These are phyloP conservation scores for Nesoenas mayeri DNA, from an alignment of 2,113 vertebrate species.

Conservation along the genomic window DNA sequence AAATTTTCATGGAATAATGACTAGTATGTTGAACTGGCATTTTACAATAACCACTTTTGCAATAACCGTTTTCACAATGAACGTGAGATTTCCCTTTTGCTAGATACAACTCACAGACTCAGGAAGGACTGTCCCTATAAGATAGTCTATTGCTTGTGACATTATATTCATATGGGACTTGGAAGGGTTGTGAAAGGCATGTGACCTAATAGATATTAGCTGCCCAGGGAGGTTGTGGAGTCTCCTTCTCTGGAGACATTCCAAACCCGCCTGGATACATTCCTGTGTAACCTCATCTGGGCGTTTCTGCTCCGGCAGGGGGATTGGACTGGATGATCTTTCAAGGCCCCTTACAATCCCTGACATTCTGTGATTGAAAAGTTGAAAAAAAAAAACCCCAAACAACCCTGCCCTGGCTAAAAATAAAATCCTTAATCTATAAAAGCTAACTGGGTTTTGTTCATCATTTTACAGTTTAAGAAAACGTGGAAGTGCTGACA, in stretches of 20 bases:
- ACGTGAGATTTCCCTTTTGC: background rate
- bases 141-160: background rate
- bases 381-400: background rate
- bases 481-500: background rate
- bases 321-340: too few species aligned
- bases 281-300: too few species aligned
- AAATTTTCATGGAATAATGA: background rate
- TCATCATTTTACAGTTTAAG: background rate
- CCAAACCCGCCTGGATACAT: too few species aligned
- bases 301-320: too few species aligned
- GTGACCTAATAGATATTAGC: background rate
- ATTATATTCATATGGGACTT: background rate
- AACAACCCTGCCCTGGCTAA: background rate
- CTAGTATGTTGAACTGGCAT: background rate
- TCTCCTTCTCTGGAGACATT: too few species aligned
- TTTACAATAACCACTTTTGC: background rate
- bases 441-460: background rate
- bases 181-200: background rate
- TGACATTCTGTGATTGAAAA: background rate
- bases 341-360: too few species aligned
- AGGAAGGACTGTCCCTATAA: background rate
- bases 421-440: background rate
- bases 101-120: accelerated
- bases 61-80: background rate
- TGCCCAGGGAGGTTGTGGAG: too few species aligned